Base-by-base conservation (phyloP, 2,113 vertebrate species). In the Dromaius novaehollandiae region DNA sequence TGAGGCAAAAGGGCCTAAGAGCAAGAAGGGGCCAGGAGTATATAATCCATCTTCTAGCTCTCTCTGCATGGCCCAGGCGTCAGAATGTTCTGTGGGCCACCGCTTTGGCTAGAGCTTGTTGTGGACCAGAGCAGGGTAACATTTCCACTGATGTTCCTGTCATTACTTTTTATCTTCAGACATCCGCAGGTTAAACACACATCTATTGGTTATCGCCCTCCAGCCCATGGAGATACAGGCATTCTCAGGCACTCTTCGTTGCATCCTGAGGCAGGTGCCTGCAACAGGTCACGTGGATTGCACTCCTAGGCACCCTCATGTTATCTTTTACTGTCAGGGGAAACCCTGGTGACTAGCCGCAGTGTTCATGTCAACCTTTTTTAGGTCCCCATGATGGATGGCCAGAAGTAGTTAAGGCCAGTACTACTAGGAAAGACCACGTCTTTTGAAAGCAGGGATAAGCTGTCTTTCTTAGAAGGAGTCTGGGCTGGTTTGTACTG, bases 351-450 rank as follows among this genome's bases (percentile, higher is more conserved):
- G 81, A 65, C 13, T 7, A 60, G 32, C 44, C 34, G 44, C 12
- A 42, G 65, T 2, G 18, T 10, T 63, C 46, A 46, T 13, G 75
- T 32, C 58, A 79, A 2, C 12, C 34, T 53, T 65, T 75, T 12
- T 40, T 30, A 13, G 78, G 32, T 85, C 55, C 16, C 50, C 53
- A 0, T 42, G 28, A 21, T 2, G 0, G 5, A 2, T 69, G 58
- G 8, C 34, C 56, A 48, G 58, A 50, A 53, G n/a, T 15, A 70
- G 24, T 18, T 30, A 46, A 42, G 22, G 17, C 28, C 18, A 46
- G 21, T 60, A 4, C 32, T 65, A 48, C 56, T 65, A 17, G 19
- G 51, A 56, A 73, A 63, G 26, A 46, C 13, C 6, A 6, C 0
- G 0, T 63, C 32, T 70, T 74, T 40, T 60, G n/a, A 70, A 75